Evolutionary conservation across 2,797 vertebrate species (phyloP), one percentile per base, ranked within the genome.

Genomic region (Melanotaenia nigrans): DNA sequence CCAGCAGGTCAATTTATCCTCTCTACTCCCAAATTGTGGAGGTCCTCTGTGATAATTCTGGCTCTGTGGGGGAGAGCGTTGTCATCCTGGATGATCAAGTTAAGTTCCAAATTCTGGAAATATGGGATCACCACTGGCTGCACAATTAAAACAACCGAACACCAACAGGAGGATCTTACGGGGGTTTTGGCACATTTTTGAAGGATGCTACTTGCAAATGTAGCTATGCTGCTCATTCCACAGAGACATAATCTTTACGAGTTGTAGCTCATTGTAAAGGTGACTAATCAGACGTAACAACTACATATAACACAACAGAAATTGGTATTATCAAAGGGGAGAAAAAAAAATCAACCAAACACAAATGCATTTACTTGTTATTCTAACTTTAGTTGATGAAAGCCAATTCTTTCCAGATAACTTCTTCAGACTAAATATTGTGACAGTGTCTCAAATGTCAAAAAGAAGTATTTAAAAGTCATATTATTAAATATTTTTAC

Each of bases 381-480:
- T 42, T 4, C 4, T 3, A 47, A 20, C 6, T 47, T 47, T 47
- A 47, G 42, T 20, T n/a, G 42, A 47, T 18, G 6, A 47, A 20
- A 7, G 20, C 8, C 8, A 49, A 10, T 8, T n/a, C 22, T 53
- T 53, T 53, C 51, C 5, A 18, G 12, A 25, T 2, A 4, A 25
- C 14, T 55, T 55, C 25, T 14, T 33, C 14, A 33, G 58, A 60
- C 67, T 49, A 61, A 72, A 84, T 51, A 65, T 55, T 47, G 32
- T 63, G 54, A 71, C 56, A 65, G 56, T 45, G 35, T 53, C 80
- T 11, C 25, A 63, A 18, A 55, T 55, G 57, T 36, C 25, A 42
- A 40, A 36, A 70, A 74, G 65, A 77, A 74, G 7, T 57, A 68
- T 5, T 25, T 28, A 28, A 55, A 14, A 55, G 11, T 4, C n/a